Evolutionary conservation across 2,888 invertebrate genomes (phyloP).

Genomic region (Bedellia somnulentella): DNA sequence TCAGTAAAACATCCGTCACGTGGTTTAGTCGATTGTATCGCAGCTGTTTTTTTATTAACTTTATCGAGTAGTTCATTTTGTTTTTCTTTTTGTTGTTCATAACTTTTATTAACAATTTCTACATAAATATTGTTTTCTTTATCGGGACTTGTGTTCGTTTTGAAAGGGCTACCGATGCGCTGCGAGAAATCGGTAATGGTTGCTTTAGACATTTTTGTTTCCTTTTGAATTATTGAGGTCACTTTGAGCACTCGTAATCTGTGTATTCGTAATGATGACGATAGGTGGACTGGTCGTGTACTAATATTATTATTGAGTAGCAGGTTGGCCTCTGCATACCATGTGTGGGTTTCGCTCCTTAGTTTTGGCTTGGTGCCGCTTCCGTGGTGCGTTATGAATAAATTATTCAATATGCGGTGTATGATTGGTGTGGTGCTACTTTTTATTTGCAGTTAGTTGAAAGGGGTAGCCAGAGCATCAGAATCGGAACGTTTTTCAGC

Average conservation of each 20-base stretch:
- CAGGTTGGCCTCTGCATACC: conserved; percentile 26
- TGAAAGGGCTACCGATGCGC: conserved; percentile 24
- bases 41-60: conserved; percentile 40
- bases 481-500: too few species aligned
- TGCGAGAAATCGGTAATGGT: conserved; percentile 39
- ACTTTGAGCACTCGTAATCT: conserved; percentile 6
- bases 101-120: conserved; percentile 31
- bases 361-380: conserved; percentile 44
- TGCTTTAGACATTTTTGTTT: conserved; percentile 40
- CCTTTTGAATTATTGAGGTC: neutral
- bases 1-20: conserved; percentile 38
- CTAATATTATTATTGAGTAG: conserved; percentile 27
- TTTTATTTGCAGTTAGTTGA: too few species aligned
- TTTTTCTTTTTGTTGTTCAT: conserved; percentile 39
- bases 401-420: too few species aligned
- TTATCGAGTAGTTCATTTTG: conserved; percentile 39
- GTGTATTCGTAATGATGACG: conserved; percentile 32
- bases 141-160: conserved; percentile 16
- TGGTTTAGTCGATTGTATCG: conserved; percentile 40
- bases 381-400: conserved; percentile 50
- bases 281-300: conserved; percentile 32
- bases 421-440: too few species aligned
- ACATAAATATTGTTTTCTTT: conserved; percentile 22
- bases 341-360: conserved; percentile 55
- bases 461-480: too few species aligned